Conservation (phyloP, 2,888 invertebrate genomes). For the Sphaerophoria rueppellii region DNA sequence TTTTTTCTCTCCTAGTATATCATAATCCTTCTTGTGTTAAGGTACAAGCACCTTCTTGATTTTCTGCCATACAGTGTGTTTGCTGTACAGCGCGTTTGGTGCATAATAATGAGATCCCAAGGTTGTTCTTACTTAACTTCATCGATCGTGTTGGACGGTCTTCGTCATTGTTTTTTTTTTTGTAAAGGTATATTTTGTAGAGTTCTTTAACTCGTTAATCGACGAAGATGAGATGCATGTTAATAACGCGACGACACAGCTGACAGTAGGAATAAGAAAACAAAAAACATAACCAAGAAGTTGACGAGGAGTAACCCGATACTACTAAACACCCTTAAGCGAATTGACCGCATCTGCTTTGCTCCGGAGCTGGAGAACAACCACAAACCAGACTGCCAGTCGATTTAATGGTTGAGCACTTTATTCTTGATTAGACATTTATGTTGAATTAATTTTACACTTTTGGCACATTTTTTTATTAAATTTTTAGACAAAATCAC, state of each 20-base stretch:
- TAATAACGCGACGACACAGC: slow-evolving; percentile 60
- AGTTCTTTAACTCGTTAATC: slow-evolving; percentile 57
- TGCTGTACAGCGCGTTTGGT: slow-evolving; percentile 9
- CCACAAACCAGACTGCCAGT: slow-evolving; percentile 44
- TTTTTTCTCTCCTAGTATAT: slow-evolving; percentile 43
- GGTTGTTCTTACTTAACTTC: slow-evolving; percentile 51
- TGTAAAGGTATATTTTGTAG: slow-evolving; percentile 8
- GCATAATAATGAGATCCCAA: slow-evolving; percentile 71
- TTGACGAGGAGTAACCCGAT: slow-evolving; percentile 55
- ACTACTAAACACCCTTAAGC: slow-evolving; percentile 70
- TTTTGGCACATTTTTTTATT: slow-evolving; percentile 43
- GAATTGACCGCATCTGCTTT: slow-evolving; percentile 63
- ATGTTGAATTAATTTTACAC: slow-evolving; percentile 38
- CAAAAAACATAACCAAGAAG: slow-evolving; percentile 28
- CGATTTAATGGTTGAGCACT: slow-evolving; percentile 38
- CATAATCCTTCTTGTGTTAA: slow-evolving; percentile 61
- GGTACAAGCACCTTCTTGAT: slow-evolving; percentile 66
- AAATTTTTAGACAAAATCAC: background rate
- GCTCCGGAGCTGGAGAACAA: slow-evolving; percentile 34
- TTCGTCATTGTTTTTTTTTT: background rate
- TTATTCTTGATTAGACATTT: slow-evolving; percentile 41
- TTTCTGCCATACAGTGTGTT: slow-evolving; percentile 31
- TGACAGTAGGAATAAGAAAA: slow-evolving; percentile 39
- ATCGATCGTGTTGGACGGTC: slow-evolving; percentile 7
- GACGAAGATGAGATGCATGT: slow-evolving; percentile 50